Base-by-base conservation (phyloP, 2,797 vertebrate genomes). In the Hemibagrus guttatus region DNA sequence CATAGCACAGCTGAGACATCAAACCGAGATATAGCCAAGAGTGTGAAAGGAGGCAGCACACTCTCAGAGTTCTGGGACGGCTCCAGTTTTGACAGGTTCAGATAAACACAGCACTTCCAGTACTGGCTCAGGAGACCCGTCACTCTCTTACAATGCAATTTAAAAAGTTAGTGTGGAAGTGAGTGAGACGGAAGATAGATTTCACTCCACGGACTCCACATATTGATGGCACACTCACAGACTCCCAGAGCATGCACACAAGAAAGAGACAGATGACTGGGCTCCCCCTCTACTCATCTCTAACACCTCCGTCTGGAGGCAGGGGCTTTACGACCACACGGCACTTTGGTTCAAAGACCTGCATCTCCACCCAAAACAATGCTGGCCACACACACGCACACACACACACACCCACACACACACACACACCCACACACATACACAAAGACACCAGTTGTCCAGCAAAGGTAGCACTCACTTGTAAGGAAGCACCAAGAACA, bases 341-440 rank as follows among this genome's bases (percentile, higher is more conserved):
- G 81, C 87, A 80, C 83, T 89, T 90, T 88, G 89, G 81, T 87
- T 88, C 78, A 74, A 59, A 88, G 39, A 82, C 17, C 80, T 7
- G 63, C 9, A 82, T 46, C 63, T 82, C 61, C 39, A 86, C 72
- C 66, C 71, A 75, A 88, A 90, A 90, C 87, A 90, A 86, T 87
- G 69, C 85, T 85, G 78, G 86, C 88, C 42, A 14, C 66, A 71
- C 46, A 54, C 52, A 54, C 63, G 23, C 64, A 21, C 28, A 72
- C 42, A 71, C 49, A 52, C 74, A 64, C 35, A 42, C 21, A 17
- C 72, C 66, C n/a, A n/a, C 58, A 81, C 68, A 78, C 83, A 49
- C 56, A 84, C 52, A 13, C 49, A 85, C 71, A 26, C 26, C n/a
- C 81, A 80, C 81, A 87, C 42, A 63, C 84, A 84, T 21, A 21